Conservation (phyloP, 2,113 vertebrate species). For the Cyanistes caeruleus region DNA sequence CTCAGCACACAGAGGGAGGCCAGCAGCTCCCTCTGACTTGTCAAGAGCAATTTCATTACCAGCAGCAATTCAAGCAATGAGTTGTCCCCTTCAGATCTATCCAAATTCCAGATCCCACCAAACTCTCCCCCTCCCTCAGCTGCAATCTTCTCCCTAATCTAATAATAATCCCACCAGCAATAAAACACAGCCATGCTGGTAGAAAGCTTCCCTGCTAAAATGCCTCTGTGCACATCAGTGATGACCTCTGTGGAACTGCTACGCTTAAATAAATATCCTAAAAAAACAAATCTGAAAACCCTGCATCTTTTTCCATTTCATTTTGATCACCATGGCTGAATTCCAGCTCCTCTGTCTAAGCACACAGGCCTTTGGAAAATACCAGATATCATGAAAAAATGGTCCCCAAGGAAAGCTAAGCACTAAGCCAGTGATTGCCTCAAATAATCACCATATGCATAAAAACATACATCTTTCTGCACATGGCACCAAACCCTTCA, state of each 20-base stretch:
- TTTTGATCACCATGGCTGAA: not conserved
- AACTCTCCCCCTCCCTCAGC: not conserved
- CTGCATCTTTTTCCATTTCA: conserved; percentile 2
- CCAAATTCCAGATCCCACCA: not conserved
- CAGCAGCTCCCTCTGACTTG: not conserved
- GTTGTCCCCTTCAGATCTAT: not conserved
- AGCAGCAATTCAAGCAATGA: not conserved
- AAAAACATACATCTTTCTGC: not conserved
- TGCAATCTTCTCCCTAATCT: not conserved
- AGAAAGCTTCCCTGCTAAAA: not conserved
- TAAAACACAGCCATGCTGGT: not conserved
- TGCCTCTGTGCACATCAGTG: not conserved
- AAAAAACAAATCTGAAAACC: not conserved
- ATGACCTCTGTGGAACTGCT: not conserved
- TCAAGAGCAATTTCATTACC: conserved; percentile 17
- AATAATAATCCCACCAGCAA: conserved; percentile 10
- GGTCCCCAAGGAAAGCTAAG: conserved; percentile 24
- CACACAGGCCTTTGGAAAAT: not conserved
- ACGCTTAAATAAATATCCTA: not conserved
- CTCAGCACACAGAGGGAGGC: not conserved
- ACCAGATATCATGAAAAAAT: conserved; percentile 8
- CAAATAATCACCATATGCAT: conserved; percentile 9
- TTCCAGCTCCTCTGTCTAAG: conserved; percentile 10
- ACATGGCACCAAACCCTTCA: conserved; percentile 12
- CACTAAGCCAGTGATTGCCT: conserved; percentile 17